Base-by-base conservation (phyloP, 2,113 vertebrate genomes). In the Callipepla squamata region DNA sequence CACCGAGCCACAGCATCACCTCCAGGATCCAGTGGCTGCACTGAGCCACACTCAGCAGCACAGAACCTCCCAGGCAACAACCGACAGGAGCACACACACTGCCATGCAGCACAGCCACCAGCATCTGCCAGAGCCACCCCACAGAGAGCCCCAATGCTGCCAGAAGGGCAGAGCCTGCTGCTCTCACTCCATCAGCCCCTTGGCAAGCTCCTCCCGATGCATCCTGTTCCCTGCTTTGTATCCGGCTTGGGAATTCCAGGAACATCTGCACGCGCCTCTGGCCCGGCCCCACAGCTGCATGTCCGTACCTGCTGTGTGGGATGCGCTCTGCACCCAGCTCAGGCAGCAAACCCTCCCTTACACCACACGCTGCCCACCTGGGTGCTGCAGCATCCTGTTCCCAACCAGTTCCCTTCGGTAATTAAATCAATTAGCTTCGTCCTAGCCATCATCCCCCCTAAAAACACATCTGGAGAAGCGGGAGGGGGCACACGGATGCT, bases 301-400 rank as follows among this genome's bases (percentile, higher is more conserved):
- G 98, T 97, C 97, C 83, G 91, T 95, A 98, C 98, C 98, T 97
- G 98, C 97, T 65, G 98, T n/a, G 11, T 89, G 94, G 97, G 96
- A 97, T 68, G 84, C 88, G 93, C 97, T 96, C 97, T 96, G 96
- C 97, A 93, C 98, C 97, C 97, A 7, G 34, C 18, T 61, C 69
- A 50, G 23, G 42, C 90, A 23, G 19, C 2, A 0, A 53, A 4
- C 2, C 77, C 73, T 59, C 28, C 72, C 18, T 0, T 59, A 45
- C 58, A 7, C 12, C 18, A 3, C 25, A 4, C 9, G 0, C 22
- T 4, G 2, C 20, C 25, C 34, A 67, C 76, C 53, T 59, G 2
- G 72, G 13, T 81, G 61, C 45, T 4, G 30, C 14, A 38, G 11
- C 4, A 44, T 5, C 50, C 17, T 5, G 11, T 12, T 77, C 73